Conservation (phyloP, 2,113 vertebrate species). For the Spea bombifrons region DNA sequence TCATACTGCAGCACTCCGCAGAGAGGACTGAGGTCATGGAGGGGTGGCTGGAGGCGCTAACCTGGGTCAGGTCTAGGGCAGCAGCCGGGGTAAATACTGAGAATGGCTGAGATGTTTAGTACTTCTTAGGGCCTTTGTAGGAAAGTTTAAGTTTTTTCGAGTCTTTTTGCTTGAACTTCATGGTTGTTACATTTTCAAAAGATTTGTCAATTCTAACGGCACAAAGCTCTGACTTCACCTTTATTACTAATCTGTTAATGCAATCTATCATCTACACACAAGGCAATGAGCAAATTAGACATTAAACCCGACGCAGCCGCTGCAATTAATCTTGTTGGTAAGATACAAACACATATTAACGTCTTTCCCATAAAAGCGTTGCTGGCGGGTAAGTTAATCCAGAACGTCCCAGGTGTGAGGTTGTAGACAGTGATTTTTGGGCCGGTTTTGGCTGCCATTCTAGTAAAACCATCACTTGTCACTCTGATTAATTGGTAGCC, state of each 20-base stretch:
- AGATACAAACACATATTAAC: background rate
- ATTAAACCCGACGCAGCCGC: background rate
- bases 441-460: conserved; percentile 14
- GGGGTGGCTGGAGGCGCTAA: no score
- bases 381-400: background rate
- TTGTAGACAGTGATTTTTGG: background rate
- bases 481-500: conserved; percentile 26
- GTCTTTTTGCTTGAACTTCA: no score
- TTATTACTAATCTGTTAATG: background rate
- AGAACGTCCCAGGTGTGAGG: conserved; percentile 2
- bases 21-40: no score
- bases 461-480: conserved; percentile 9
- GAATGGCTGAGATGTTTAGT: no score
- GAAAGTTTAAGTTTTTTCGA: no score
- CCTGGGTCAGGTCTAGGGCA: no score
- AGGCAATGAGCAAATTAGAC: conserved; percentile 9
- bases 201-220: no score
- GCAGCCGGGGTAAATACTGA: no score
- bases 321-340: background rate
- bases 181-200: no score
- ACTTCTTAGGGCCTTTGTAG: no score
- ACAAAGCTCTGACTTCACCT: no score
- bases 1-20: no score
- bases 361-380: background rate
- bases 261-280: conserved; percentile 1